phyloP scores from a whole-genome alignment of 2,797 vertebrate genomes.

The Dipus sagitta region DNA sequence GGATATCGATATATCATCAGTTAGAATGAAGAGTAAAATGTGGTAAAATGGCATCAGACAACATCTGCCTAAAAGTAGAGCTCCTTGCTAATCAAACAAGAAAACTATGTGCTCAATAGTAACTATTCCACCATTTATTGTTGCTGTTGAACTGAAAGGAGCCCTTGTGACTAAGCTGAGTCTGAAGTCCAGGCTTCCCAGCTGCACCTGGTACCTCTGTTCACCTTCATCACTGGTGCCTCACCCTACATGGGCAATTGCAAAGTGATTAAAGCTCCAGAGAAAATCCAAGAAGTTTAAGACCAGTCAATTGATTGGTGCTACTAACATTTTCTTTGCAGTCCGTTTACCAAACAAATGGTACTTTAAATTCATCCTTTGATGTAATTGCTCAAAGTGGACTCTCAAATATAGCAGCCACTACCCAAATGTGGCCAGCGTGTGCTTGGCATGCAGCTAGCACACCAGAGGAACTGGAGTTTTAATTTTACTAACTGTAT shows the following conservation, averaged over 20 bases:
- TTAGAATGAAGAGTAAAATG: background rate
- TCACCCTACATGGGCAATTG: background rate
- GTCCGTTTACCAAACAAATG: background rate
- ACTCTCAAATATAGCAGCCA: background rate
- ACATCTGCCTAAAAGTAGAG: background rate
- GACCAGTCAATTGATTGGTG: background rate
- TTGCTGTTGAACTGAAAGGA: background rate
- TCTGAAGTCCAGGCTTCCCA: background rate
- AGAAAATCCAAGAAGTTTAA: conserved; percentile 30
- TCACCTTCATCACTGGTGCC: background rate
- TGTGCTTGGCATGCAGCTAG: background rate
- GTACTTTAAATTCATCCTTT: conserved; percentile 14
- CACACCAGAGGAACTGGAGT: background rate
- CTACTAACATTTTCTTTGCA: background rate
- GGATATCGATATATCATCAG: background rate
- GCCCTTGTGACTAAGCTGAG: background rate
- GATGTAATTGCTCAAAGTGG: background rate
- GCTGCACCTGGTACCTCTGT: background rate
- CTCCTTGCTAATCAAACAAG: conserved; percentile 5
- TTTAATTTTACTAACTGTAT: conserved; percentile 40
- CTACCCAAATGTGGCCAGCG: background rate
- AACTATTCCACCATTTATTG: background rate
- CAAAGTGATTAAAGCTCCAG: background rate
- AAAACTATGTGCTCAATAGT: background rate
- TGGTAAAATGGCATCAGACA: background rate